Evolutionary conservation across 2,888 invertebrate genomes (phyloP).

Genomic region (Ischnus inquisitorius): DNA sequence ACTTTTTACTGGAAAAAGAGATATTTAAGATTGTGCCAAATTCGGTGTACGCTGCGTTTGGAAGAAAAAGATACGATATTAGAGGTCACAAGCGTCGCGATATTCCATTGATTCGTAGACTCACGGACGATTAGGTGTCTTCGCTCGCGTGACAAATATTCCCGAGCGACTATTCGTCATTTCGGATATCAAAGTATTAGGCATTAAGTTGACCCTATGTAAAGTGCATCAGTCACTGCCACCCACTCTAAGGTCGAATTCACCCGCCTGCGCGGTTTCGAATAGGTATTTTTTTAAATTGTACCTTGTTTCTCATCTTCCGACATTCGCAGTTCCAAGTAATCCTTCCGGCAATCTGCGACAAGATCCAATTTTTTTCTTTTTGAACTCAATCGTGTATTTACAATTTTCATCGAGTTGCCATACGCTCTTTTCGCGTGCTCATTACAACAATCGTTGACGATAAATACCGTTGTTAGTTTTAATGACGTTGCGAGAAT

Average conservation of each 20-base stretch:
- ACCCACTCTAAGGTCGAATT: constrained; percentile 51
- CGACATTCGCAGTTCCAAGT: neutral
- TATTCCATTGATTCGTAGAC: constrained; percentile 36
- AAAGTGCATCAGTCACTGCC: constrained; percentile 66
- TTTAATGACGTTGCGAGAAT: neutral
- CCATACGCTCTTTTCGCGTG: constrained; percentile 41
- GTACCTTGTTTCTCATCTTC: neutral
- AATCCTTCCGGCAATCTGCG: constrained; percentile 26
- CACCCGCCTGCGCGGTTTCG: constrained; percentile 17
- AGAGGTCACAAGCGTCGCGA: constrained; percentile 28
- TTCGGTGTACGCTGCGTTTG: constrained; percentile 46
- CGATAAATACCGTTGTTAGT: constrained; percentile 35
- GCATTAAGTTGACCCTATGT: constrained; percentile 38
- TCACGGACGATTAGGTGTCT: constrained; percentile 13
- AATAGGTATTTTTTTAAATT: constrained; percentile 16
- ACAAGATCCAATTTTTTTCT: constrained; percentile 4
- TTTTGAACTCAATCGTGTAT: constrained; percentile 15
- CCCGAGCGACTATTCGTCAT: constrained; percentile 15
- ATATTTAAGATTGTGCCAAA: constrained; percentile 63
- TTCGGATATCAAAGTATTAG: constrained; percentile 47
- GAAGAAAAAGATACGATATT: constrained; percentile 44
- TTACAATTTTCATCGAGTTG: constrained; percentile 25
- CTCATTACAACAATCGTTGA: constrained; percentile 40
- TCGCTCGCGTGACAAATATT: constrained; percentile 16
- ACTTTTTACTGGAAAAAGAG: constrained; percentile 45